Percentiles rank a stretch among this genome's conserved stretches.
These are phyloP conservation scores for Psittacula cyanocephala DNA, from an alignment of 2,113 vertebrate species.

Conservation along the genomic window DNA sequence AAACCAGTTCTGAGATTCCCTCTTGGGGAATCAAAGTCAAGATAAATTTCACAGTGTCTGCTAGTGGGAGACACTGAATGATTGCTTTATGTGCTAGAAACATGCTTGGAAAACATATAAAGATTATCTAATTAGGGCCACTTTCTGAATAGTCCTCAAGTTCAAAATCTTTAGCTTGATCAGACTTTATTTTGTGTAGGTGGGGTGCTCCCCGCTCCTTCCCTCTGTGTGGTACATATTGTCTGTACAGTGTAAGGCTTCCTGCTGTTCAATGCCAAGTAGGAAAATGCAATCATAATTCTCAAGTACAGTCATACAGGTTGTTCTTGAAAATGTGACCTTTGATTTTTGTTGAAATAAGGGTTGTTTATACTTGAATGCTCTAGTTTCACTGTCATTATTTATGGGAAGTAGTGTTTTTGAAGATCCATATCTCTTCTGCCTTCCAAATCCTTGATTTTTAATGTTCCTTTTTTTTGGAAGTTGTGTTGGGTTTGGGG, in stretches of 20 bases:
- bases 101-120: background rate
- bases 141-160: background rate
- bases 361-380: background rate
- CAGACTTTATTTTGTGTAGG: background rate
- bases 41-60: background rate
- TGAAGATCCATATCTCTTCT: background rate
- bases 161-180: background rate
- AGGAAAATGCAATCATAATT: background rate
- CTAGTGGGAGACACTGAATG: background rate
- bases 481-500: background rate
- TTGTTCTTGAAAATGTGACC: background rate
- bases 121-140: background rate
- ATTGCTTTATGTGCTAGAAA: background rate
- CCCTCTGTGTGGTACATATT: background rate
- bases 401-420: background rate
- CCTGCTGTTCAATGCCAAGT: rapidly evolving
- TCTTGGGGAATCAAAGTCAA: background rate
- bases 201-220: background rate
- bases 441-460: background rate
- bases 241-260: background rate
- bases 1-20: background rate
- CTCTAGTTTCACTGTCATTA: background rate
- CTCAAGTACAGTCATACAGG: background rate
- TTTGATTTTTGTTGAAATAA: background rate
- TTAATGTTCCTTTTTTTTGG: background rate